Percentiles rank a stretch among this genome's conserved stretches.
Evolutionary conservation across 2,113 vertebrate genomes (phyloP).

Genomic region (Carassius gibelio): DNA sequence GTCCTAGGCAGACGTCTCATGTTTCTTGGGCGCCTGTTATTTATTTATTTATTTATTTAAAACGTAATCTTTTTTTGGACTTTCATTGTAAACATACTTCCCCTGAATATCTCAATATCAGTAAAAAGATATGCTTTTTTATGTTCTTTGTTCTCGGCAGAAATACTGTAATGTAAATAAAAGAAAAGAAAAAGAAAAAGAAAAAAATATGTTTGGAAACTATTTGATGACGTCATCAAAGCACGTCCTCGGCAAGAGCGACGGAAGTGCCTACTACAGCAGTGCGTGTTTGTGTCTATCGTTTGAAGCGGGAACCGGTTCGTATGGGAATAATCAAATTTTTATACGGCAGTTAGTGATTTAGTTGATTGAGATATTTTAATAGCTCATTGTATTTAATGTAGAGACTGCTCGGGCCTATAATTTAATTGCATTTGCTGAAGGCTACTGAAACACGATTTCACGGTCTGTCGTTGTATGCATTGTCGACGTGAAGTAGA

Average conservation of each 20-base stretch:
- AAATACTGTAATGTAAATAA: not conserved
- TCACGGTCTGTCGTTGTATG: not conserved
- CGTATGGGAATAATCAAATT: slow-evolving; percentile 1
- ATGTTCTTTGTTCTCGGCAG: not conserved
- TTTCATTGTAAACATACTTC: not conserved
- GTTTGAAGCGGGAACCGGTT: not conserved
- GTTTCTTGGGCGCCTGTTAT: not conserved
- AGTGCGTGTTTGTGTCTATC: not conserved
- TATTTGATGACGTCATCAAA: not conserved
- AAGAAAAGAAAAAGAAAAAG: not conserved
- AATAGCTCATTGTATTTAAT: not conserved
- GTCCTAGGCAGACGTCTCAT: no score
- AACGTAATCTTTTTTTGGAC: not conserved
- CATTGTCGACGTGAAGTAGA: not conserved
- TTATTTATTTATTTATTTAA: not conserved
- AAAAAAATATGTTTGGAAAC: not conserved
- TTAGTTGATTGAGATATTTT: not conserved
- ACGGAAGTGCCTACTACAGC: not conserved
- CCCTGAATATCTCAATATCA: not conserved
- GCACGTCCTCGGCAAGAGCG: not conserved
- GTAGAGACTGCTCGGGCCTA: not conserved
- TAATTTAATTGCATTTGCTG: not conserved
- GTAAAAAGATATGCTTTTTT: not conserved
- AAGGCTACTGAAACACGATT: not conserved
- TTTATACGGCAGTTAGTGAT: not conserved